Evolutionary conservation across 2,113 vertebrate species (phyloP), one percentile per base, ranked within the genome.

Genomic region (Bubo blakistoni): DNA sequence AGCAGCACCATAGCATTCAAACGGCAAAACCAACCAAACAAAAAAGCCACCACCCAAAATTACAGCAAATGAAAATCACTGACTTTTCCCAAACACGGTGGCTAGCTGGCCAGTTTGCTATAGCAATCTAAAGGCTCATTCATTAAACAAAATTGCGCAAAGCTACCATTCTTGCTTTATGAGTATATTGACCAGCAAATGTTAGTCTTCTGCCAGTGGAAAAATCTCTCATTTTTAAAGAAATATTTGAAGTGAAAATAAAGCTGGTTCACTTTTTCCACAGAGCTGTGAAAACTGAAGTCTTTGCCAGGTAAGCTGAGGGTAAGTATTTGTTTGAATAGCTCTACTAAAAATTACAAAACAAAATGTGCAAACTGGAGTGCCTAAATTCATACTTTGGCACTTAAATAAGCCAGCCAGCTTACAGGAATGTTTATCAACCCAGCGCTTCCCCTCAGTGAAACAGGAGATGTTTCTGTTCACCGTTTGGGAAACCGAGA

Each of bases 241-340:
- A 88, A 78, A 89, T 46, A 88, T 84, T 80, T 94, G 65, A 94
- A 85, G 36, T 40, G 77, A 92, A 92, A 95, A 94, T 70, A 94
- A 95, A 94, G 70, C 65, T 84, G 34, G 27, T 72, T 94, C 92
- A 92, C 12, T 95, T 96, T 96, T 97, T 95, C 96, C 94, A 92
- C 5, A 89, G 66, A 97, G 79, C 90, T 94, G 92, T 96, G 96
- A 96, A 97, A 97, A 89, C 36, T 7, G 47, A 94, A 77, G 15
- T 77, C 65, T 91, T 87, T 97, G 95, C 94, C 97, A 97, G 95
- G 96, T 94, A n/a, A 90, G 86, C 86, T 93, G 81, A 92, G 91
- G 27, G 40, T 65, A 61, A 73, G 91, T 55, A 92, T 92, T 93
- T 93, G 58, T 89, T 90, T 94, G 84, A 96, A 86, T 46, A 89